phyloP scores from a whole-genome alignment of 1,140 invertebrate species.

The Dendrolimus kikuchii region DNA sequence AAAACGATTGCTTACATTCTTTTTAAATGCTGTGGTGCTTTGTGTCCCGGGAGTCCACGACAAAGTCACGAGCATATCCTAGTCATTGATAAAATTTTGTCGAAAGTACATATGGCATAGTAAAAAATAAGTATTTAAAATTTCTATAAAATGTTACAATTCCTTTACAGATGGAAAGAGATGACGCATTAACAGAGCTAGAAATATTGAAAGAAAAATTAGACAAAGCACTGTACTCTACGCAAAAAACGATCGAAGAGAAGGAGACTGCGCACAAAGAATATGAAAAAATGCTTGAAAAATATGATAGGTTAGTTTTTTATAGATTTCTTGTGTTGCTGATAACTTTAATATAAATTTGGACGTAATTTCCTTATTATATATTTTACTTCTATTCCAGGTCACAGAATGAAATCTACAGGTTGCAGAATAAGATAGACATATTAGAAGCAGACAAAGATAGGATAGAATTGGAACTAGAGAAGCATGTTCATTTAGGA shows the following conservation, averaged over 20 bases:
- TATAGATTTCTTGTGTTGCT: not conserved
- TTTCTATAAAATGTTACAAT: not conserved
- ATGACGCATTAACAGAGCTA: slow-evolving; percentile 87
- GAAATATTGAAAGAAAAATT: slow-evolving; percentile 92
- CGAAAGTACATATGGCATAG: no score
- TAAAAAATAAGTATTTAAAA: no score
- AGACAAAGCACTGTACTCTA: slow-evolving; percentile 86
- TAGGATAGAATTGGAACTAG: slow-evolving; percentile 86
- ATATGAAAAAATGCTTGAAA: slow-evolving; percentile 93
- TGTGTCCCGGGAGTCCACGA: no score
- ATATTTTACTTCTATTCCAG: slow-evolving; percentile 63
- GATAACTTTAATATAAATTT: not conserved
- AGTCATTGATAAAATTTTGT: no score
- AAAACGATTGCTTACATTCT: no score
- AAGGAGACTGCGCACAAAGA: slow-evolving; percentile 91
- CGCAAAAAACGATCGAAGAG: slow-evolving; percentile 89
- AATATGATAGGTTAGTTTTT: slow-evolving; percentile 87
- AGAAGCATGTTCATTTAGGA: slow-evolving; percentile 85
- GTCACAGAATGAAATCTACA: slow-evolving; percentile 89
- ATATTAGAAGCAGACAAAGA: slow-evolving; percentile 90
- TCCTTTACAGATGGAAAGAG: slow-evolving; percentile 83
- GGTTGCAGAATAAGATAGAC: slow-evolving; percentile 90
- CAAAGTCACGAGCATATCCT: no score
- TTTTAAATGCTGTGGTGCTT: no score
- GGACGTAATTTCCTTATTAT: not conserved